Base-by-base conservation (phyloP, 2,113 vertebrate species). In the Dascyllus trimaculatus region DNA sequence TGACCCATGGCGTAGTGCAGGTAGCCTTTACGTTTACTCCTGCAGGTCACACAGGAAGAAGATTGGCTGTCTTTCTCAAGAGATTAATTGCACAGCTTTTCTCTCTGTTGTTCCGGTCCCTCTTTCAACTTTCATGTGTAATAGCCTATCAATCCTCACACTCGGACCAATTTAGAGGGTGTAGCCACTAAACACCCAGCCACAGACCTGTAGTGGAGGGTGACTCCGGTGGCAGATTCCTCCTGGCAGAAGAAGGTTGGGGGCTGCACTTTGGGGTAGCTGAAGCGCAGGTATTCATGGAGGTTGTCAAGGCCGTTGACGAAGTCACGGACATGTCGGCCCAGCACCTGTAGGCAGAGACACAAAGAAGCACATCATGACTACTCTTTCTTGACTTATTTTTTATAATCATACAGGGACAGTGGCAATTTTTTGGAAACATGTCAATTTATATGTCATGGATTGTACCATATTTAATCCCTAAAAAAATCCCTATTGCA, bases 171-270 rank as follows among this genome's bases (percentile, higher is more conserved):
- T 18, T n/a, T 21, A 11, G 8, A 18, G 25, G 24, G 14, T 22
- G 17, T 19, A 51, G 48, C 17, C 4, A 14, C 22, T n/a, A 14
- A 10, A 17, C 24, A 22, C 19, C 21, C 26, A 4, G 14, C 14
- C n/a, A 51, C 86, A 59, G 68, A 95, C 94, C 94, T 95, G 93
- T 95, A 95, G 70, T 95, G 91, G 26, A 95, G 93, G 65, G 94
- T 95, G 71, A 95, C 94, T 67, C 94, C 94, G 0, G 93, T 94
- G 53, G 93, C 93, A 0, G 93, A 94, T 75, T 95, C 93, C 81
- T 95, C 95, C 80, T 94, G 95, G 77, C 95, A 95, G 87, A 95
- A 95, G 86, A 95, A 95, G 80, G 95, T 94, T 4, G 92, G 95
- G 8, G 93, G 95, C 85, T 93, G 95, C 46, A 94, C 94, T 78